Evolutionary conservation across 2,797 vertebrate species (phyloP).

Genomic region (Eleutherodactylus coqui): DNA sequence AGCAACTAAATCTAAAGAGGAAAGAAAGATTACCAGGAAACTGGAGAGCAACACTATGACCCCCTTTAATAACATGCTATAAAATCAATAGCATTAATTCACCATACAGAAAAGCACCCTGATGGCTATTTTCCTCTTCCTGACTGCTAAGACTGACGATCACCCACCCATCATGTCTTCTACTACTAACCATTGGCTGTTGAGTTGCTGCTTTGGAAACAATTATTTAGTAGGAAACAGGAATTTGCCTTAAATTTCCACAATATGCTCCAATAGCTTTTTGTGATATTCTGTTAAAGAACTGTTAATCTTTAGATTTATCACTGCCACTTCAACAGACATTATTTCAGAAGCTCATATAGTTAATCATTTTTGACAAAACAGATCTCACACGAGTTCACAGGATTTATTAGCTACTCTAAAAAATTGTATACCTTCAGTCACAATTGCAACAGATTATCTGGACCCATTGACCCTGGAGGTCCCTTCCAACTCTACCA

Average conservation of each 20-base stretch:
- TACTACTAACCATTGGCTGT: too few species aligned
- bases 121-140: too few species aligned
- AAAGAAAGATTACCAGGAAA: too few species aligned
- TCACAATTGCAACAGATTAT: not conserved
- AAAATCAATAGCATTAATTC: not conserved
- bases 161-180: too few species aligned
- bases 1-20: too few species aligned
- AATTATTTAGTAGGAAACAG: not conserved
- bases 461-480: too few species aligned
- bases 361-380: conserved; percentile 27
- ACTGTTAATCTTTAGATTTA: conserved; percentile 20
- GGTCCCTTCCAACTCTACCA: too few species aligned
- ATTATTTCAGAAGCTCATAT: conserved; percentile 22
- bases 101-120: too few species aligned
- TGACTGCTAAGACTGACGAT: too few species aligned
- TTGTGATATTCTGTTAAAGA: not conserved
- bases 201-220: not conserved
- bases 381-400: not conserved
- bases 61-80: too few species aligned
- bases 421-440: not conserved
- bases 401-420: conserved; percentile 19
- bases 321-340: conserved; percentile 22
- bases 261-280: not conserved
- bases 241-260: not conserved
- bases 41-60: not conserved